Evolutionary conservation across 2,797 vertebrate genomes (phyloP).

Genomic region (Toxotes lorentzi): DNA sequence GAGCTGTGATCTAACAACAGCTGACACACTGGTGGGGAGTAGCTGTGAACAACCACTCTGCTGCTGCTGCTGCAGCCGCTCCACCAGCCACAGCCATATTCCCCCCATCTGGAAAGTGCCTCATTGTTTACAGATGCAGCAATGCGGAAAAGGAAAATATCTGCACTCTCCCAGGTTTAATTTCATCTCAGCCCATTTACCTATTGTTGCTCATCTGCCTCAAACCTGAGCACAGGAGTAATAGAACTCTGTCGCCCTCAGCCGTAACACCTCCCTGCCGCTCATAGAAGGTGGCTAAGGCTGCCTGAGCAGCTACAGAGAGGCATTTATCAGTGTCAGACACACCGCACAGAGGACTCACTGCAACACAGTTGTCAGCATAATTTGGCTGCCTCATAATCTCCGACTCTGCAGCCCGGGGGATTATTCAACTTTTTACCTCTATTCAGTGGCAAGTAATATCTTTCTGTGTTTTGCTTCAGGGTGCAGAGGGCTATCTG

Average conservation of each 20-base stretch:
- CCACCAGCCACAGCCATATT: slow-evolving; percentile 41
- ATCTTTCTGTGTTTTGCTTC: slow-evolving; percentile 66
- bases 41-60: slow-evolving; percentile 65
- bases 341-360: slow-evolving; percentile 61
- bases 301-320: slow-evolving; percentile 62
- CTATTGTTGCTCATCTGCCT: slow-evolving; percentile 68
- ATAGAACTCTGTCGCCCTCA: slow-evolving; percentile 65
- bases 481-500: slow-evolving; percentile 56
- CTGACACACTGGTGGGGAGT: slow-evolving; percentile 72
- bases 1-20: slow-evolving; percentile 73
- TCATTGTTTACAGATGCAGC: slow-evolving; percentile 73
- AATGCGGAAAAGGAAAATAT: slow-evolving; percentile 68
- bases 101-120: slow-evolving; percentile 60
- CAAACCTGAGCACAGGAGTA: slow-evolving; percentile 49
- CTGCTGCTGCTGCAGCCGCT: slow-evolving; percentile 47
- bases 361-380: slow-evolving; percentile 80
- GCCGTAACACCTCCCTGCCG: slow-evolving; percentile 58
- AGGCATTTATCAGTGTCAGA: slow-evolving; percentile 81
- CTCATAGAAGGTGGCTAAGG: slow-evolving; percentile 58
- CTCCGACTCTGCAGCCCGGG: slow-evolving; percentile 70
- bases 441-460: slow-evolving; percentile 71
- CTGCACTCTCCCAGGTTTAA: slow-evolving; percentile 64
- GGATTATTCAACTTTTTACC: slow-evolving; percentile 77
- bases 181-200: slow-evolving; percentile 66
- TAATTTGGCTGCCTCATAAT: slow-evolving; percentile 79